These are phyloP conservation scores for Sander lucioperca DNA, from an alignment of 2,113 vertebrate genomes.

Conservation along the genomic window DNA sequence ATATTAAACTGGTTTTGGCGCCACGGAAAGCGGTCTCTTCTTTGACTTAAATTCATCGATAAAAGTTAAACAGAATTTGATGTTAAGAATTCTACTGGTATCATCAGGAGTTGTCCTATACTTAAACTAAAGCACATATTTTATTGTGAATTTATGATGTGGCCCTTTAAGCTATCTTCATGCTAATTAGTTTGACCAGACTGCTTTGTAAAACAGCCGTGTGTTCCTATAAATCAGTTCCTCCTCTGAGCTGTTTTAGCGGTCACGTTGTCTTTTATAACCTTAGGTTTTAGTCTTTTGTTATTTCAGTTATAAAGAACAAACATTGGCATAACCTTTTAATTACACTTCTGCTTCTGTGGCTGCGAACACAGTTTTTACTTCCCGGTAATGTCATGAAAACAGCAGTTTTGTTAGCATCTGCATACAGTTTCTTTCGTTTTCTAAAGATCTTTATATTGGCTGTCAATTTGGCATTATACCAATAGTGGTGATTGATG, in stretches of 20 bases:
- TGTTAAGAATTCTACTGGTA: neutral
- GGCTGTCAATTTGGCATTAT: neutral
- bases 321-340: neutral
- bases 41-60: neutral
- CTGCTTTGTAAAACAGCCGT: neutral
- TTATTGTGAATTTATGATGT: neutral
- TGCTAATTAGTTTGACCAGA: neutral
- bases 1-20: neutral
- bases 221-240: conserved; percentile 25
- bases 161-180: neutral
- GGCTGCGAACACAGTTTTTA: neutral
- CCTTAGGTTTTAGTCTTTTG: neutral
- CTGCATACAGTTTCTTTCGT: neutral
- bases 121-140: neutral
- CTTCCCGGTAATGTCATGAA: neutral
- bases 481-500: neutral
- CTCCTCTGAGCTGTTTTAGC: conserved; percentile 12
- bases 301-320: neutral
- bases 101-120: neutral
- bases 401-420: neutral
- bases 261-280: neutral
- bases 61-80: neutral
- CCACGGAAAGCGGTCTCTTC: neutral
- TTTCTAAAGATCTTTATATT: neutral
- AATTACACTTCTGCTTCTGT: conserved; percentile 71